These are phyloP conservation scores for Gyrodactylus salaris DNA, from an alignment of 1,140 invertebrate genomes.

Conservation along the genomic window DNA sequence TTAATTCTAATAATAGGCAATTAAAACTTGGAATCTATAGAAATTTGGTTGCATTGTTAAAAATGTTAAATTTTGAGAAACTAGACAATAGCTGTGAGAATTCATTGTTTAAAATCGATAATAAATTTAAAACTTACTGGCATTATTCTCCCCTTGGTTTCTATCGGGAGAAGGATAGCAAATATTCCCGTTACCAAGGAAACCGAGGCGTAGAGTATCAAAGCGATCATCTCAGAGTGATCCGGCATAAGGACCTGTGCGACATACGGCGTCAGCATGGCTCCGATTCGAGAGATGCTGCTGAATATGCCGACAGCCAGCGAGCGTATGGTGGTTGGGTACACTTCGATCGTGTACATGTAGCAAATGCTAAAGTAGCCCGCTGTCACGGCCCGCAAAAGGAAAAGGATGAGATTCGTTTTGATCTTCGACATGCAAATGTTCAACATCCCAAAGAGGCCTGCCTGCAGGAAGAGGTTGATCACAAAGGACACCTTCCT, in stretches of 20 bases:
- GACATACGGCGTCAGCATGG: constrained; percentile 61
- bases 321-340: constrained; percentile 50
- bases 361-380: not conserved
- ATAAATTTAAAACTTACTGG: constrained; percentile 9
- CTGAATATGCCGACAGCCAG: constrained; percentile 56
- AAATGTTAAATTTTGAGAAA: too few species aligned
- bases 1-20: too few species aligned
- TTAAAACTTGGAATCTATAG: too few species aligned
- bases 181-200: constrained; percentile 8
- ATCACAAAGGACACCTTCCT: not conserved
- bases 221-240: not conserved
- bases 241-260: constrained; percentile 34
- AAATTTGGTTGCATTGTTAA: too few species aligned
- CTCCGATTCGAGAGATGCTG: constrained; percentile 53
- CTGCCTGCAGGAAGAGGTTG: not conserved
- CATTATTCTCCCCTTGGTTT: constrained; percentile 10
- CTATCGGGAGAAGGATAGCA: constrained; percentile 9
- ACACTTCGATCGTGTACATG: constrained; percentile 24
- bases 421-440: not conserved
- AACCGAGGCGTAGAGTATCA: constrained; percentile 9
- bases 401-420: not conserved
- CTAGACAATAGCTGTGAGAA: too few species aligned
- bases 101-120: too few species aligned
- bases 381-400: not conserved
- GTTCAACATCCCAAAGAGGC: not conserved